These are phyloP conservation scores for Calliphora vicina DNA, from an alignment of 1,140 invertebrate genomes.

Conservation along the genomic window DNA sequence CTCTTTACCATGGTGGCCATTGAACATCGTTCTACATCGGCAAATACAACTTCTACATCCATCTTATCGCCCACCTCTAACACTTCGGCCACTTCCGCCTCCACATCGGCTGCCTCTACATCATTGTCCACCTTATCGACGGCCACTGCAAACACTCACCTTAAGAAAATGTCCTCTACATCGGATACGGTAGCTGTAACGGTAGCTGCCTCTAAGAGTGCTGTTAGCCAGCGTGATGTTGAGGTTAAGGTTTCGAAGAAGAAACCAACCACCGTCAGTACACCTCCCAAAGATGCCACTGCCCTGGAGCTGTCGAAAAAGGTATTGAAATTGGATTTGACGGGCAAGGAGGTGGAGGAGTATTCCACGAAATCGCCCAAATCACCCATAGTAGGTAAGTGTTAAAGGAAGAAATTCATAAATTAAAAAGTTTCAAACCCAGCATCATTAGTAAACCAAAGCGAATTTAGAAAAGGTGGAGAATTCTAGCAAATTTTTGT, in stretches of 20 bases:
- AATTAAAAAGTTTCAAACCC: too few relatives aligned
- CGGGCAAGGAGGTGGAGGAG: constrained; percentile 56
- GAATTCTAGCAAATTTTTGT: too few relatives aligned
- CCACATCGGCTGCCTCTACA: constrained; percentile 36
- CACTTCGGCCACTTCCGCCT: constrained; percentile 32
- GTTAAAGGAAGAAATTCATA: too few relatives aligned
- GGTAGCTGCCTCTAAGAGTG: constrained; percentile 57
- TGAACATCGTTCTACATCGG: constrained; percentile 48
- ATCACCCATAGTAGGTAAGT: constrained; percentile 60
- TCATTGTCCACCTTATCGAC: constrained; percentile 27
- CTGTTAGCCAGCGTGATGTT: constrained; percentile 69
- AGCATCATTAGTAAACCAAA: too few relatives aligned
- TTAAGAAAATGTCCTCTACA: constrained; percentile 35
- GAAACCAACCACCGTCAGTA: background rate
- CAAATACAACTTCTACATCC: constrained; percentile 42
- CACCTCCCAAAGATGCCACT: background rate
- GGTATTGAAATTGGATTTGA: constrained; percentile 71
- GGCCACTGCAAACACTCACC: constrained; percentile 36
- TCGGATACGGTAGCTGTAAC: too few relatives aligned
- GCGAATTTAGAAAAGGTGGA: too few relatives aligned
- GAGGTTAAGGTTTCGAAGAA: constrained; percentile 63
- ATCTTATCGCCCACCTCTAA: constrained; percentile 36
- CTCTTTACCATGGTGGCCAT: constrained; percentile 42
- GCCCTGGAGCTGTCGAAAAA: constrained; percentile 70
- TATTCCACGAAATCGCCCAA: constrained; percentile 59